phyloP scores from a whole-genome alignment of 2,888 invertebrate genomes.

The Branchinecta sandiegonensis region DNA sequence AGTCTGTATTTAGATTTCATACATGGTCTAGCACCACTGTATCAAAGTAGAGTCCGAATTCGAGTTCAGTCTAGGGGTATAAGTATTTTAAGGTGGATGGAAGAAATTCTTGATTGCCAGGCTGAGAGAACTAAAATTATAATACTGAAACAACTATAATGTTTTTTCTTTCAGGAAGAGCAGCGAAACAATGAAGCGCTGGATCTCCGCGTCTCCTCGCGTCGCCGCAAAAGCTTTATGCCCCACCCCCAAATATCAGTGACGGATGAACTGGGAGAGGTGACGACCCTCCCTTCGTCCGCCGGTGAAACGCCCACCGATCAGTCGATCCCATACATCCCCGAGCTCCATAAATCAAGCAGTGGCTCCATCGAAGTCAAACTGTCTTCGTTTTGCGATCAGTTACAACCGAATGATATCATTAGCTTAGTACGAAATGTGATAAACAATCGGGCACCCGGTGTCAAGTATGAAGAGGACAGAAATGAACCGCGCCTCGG shows the following conservation, averaged over 20 bases:
- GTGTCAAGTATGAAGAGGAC: constrained; percentile 23
- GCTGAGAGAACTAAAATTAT: too few species aligned
- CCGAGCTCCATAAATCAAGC: constrained; percentile 33
- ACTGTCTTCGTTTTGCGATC: constrained; percentile 61
- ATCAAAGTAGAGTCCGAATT: too few species aligned
- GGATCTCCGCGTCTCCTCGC: constrained; percentile 7
- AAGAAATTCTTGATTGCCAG: too few species aligned
- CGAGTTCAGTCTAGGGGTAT: too few species aligned
- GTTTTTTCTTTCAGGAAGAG: background rate
- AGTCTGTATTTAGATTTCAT: too few species aligned
- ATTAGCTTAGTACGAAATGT: constrained; percentile 59
- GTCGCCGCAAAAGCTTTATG: constrained; percentile 19
- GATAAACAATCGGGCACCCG: constrained; percentile 52
- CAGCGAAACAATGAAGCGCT: constrained; percentile 3
- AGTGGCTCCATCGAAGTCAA: constrained; percentile 51
- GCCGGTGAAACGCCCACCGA: constrained; percentile 16
- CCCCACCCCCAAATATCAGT: constrained; percentile 70
- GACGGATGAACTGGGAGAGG: constrained; percentile 67
- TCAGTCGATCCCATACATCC: background rate
- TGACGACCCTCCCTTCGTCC: constrained; percentile 30
- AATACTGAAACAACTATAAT: background rate
- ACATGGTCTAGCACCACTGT: too few species aligned
- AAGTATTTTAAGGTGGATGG: too few species aligned
- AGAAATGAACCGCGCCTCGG: constrained; percentile 31
- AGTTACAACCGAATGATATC: constrained; percentile 61